Conservation (phyloP, 2,888 invertebrate species). For the Lapara coniferarum region DNA sequence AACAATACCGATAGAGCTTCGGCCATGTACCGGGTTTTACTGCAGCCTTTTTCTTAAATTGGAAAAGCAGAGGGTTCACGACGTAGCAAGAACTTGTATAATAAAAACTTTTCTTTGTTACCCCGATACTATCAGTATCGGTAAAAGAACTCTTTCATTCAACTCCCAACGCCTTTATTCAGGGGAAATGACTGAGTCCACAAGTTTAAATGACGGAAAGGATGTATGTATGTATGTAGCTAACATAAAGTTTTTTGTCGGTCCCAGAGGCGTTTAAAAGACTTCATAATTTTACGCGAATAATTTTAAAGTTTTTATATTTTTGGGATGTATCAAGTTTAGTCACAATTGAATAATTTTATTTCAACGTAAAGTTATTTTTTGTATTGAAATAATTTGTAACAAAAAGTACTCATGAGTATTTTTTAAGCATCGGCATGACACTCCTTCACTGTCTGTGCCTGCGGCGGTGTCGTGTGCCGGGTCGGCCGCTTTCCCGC, state of each 20-base stretch:
- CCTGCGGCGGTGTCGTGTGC: too few relatives aligned
- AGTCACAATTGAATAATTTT: too few relatives aligned
- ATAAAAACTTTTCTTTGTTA: slow-evolving; percentile 83
- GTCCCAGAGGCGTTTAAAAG: not conserved
- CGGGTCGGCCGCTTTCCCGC: too few relatives aligned
- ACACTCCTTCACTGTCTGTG: too few relatives aligned
- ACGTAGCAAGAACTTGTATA: slow-evolving; percentile 65
- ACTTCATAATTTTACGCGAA: slow-evolving; percentile 9
- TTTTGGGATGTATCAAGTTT: not conserved
- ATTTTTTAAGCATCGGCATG: too few relatives aligned
- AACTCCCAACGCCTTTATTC: slow-evolving; percentile 51
- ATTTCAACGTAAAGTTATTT: too few relatives aligned
- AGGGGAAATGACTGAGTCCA: slow-evolving; percentile 48
- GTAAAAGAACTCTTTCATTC: slow-evolving; percentile 68
- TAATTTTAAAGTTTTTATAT: not conserved
- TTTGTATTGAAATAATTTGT: too few relatives aligned
- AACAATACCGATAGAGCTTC: slow-evolving; percentile 15
- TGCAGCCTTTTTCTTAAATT: slow-evolving; percentile 72
- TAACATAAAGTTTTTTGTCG: slow-evolving; percentile 29
- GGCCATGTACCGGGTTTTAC: slow-evolving; percentile 55
- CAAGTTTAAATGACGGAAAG: slow-evolving; percentile 42
- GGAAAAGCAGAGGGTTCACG: slow-evolving; percentile 71
- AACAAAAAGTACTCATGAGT: too few relatives aligned
- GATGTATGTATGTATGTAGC: slow-evolving; percentile 33
- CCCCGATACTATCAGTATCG: slow-evolving; percentile 74